Base-by-base conservation (phyloP, 1,140 invertebrate species). In the Drosophila sproati region DNA sequence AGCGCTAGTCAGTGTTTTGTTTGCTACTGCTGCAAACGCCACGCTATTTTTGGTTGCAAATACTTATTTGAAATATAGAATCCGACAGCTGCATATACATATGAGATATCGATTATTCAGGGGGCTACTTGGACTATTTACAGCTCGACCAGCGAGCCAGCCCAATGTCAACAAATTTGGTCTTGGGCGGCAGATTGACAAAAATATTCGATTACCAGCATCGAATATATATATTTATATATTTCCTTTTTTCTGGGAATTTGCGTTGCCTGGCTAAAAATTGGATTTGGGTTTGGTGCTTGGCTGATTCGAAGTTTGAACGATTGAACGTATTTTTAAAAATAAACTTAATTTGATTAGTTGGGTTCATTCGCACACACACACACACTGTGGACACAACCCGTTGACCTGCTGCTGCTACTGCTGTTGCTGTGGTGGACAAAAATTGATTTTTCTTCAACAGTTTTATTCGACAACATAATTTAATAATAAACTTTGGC, bases 401-500 rank as follows among this genome's bases (percentile, higher is more conserved):
- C 34, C 64, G 34, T 50, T 62, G 5, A 8, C 8, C 34, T 5
- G 12, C 47, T 51, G 32, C 34, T 50, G 32, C 20, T 34, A 34
- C 34, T 43, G 39, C 39, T 43, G 39, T 43, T 8, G 10, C n/a
- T 34, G 34, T 4, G 34, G 34, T 34, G 34, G 34, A 72, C 43
- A 83, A 71, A 83, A 88, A 87, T 87, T 87, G 83, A 87, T 87
- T 88, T 87, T 80, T 45, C 73, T 88, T 87, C 69, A 77, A 77
- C 77, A 82, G 80, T 88, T 88, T 88, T 88, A 87, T 87, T 88
- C 78, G 85, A 72, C 80, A 88, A 80, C 83, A 88, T 83, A 80
- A 87, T 88, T 87, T 88, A 88, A 87, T 87, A 87, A 88, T 87
- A 87, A 87, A 87, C 83, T 87, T 88, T 88, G 83, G 83, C 83